phyloP scores from a whole-genome alignment of 2,797 vertebrate genomes.

The Pangasius larnaudii region DNA sequence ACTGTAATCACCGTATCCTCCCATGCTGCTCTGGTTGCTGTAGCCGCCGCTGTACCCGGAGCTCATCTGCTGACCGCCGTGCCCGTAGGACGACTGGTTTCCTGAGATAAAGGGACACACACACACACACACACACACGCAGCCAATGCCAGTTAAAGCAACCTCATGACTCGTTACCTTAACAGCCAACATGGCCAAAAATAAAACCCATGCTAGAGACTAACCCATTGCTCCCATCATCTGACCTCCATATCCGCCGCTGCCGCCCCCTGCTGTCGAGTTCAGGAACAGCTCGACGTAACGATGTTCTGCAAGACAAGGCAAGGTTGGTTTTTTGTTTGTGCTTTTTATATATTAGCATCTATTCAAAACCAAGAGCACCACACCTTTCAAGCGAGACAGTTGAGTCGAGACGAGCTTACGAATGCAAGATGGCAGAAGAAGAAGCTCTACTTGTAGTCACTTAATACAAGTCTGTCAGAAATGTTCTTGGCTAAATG shows the following conservation, averaged over 20 bases:
- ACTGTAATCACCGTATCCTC: conserved; percentile 93
- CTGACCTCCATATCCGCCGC: conserved; percentile 86
- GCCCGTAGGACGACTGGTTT: conserved; percentile 92
- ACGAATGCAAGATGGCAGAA: neutral
- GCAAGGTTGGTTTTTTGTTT: neutral
- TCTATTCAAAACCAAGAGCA: neutral
- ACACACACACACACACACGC: too few relatives aligned
- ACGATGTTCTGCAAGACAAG: conserved; percentile 75
- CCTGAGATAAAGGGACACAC: conserved; percentile 66
- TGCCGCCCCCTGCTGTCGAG: conserved; percentile 83
- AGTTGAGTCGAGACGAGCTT: neutral
- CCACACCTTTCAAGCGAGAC: neutral
- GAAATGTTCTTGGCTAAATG: neutral
- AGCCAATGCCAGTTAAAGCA: neutral
- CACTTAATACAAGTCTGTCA: too few relatives aligned
- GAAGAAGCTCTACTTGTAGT: neutral
- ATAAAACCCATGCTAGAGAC: conserved; percentile 49
- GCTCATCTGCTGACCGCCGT: conserved; percentile 89
- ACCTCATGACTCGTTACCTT: neutral
- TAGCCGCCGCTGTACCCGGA: conserved; percentile 95
- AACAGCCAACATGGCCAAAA: neutral
- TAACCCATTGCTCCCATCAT: conserved; percentile 93
- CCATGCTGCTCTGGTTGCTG: conserved; percentile 94
- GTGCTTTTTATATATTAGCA: neutral
- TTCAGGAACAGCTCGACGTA: conserved; percentile 85